phyloP scores from a whole-genome alignment of 2,888 invertebrate genomes.

The Gonocerus acuteangulatus region DNA sequence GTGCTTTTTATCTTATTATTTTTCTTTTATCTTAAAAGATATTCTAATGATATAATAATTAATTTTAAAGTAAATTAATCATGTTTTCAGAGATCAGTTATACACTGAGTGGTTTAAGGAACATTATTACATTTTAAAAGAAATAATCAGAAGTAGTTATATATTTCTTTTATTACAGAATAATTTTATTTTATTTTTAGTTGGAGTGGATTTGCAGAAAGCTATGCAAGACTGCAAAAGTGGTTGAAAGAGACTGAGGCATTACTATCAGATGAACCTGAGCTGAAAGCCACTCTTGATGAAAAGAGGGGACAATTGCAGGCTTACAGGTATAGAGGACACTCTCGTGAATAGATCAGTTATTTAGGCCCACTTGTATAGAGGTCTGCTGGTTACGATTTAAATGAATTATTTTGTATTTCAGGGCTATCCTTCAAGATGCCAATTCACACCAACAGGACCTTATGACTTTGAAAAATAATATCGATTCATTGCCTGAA shows the following conservation, averaged over 20 bases:
- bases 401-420: neutral
- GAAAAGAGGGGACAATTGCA: conserved; percentile 85
- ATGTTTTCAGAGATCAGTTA: too few species aligned
- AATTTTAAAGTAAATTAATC: too few species aligned
- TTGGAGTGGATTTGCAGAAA: conserved; percentile 87
- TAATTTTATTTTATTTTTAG: conserved; percentile 44
- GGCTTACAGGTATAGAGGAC: conserved; percentile 54
- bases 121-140: too few species aligned
- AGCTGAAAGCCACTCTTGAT: conserved; percentile 75
- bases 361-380: too few species aligned
- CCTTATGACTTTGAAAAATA: conserved; percentile 69
- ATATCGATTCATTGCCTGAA: conserved; percentile 71
- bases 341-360: too few species aligned
- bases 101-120: too few species aligned
- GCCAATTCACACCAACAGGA: conserved; percentile 78
- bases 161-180: too few species aligned
- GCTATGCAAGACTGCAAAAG: conserved; percentile 63
- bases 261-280: conserved; percentile 68
- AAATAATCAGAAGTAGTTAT: too few species aligned
- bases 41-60: too few species aligned
- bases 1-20: too few species aligned
- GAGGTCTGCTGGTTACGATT: neutral
- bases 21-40: too few species aligned
- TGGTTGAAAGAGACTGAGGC: conserved; percentile 73
- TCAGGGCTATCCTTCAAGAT: conserved; percentile 61